Evolutionary conservation across 2,888 invertebrate species (phyloP), one percentile per base, ranked within the genome.

Genomic region (Mechanitis messenoides): DNA sequence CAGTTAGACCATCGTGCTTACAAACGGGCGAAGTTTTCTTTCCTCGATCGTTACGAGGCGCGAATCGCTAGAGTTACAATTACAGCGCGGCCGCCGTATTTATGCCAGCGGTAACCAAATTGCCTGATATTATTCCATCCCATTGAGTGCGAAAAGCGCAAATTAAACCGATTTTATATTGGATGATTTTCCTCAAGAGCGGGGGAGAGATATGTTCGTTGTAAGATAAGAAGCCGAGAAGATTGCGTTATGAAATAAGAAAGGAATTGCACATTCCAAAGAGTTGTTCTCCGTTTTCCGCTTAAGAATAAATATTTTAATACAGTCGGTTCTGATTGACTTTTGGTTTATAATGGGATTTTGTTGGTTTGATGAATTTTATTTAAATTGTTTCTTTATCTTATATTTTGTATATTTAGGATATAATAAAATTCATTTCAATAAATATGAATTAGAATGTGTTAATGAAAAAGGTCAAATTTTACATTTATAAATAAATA

Each of bases 161-260:
- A 90, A 90, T 90, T 90, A 90, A 90, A 90, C 87, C 89, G 89
- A 90, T 89, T 90, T 90, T 90, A 90, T 90, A 90, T 90, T 89
- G 85, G 89, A 89, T 84, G 89, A 89, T 90, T 90, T 85, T 87
- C 89, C 81, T 80, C 76, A 76, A 83, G 81, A 84, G 83, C 85
- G 84, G 83, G 84, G 83, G 85, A 86, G 84, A 87, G 89, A 88
- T 89, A 87, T 86, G 87, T 85, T 84, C 85, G 84, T 78, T 80
- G 84, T 82, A 80, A 88, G 89, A 90, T 90, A 90, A 90, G 88
- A 79, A 81, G 76, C 79, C 75, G 83, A 77, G 85, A 84, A 89
- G 89, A 89, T 90, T 88, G 88, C 85, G 84, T 89, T 89, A 88
- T 88, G 89, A 89, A 90, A 90, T 88, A 88, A 89, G 85, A 87